These are phyloP conservation scores for Sorex fumeus DNA, from an alignment of 2,113 vertebrate genomes.

Conservation along the genomic window DNA sequence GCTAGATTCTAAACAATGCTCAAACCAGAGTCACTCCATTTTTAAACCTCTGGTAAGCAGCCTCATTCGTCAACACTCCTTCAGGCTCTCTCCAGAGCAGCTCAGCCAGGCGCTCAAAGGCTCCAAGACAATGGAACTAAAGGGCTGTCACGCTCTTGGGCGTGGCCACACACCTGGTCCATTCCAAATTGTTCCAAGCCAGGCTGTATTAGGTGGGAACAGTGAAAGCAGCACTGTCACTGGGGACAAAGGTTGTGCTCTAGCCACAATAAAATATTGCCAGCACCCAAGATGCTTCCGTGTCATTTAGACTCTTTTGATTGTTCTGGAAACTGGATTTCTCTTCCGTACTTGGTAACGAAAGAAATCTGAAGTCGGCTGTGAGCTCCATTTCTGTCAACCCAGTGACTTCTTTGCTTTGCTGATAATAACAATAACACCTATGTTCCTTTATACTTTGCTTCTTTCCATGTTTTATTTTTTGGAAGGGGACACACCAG, in stretches of 20 bases:
- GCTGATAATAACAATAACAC: not conserved
- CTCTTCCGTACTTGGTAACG: not conserved
- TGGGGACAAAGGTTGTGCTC: not conserved
- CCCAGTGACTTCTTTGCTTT: not conserved
- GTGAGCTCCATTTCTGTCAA: not conserved
- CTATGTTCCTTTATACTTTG: not conserved
- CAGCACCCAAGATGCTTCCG: not conserved
- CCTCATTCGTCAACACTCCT: conserved; percentile 71
- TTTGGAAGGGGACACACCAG: no score
- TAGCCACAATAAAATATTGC: not conserved
- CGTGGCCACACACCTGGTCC: not conserved
- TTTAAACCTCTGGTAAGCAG: conserved; percentile 71
- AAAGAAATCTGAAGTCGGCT: not conserved
- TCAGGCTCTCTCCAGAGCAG: conserved; percentile 56
- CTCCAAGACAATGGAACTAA: not conserved
- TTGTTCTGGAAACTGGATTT: not conserved
- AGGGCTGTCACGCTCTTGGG: conserved; percentile 43
- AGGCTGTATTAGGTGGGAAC: not conserved
- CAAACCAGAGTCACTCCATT: conserved; percentile 61
- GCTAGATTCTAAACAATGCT: conserved; percentile 79
- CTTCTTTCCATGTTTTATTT: not conserved
- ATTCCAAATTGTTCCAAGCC: conserved; percentile 23
- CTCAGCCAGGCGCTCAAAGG: conserved; percentile 42
- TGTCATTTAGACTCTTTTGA: not conserved
- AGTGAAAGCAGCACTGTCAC: not conserved